Conservation (phyloP, 2,797 vertebrate genomes). For the Sebastes matsubarae region DNA sequence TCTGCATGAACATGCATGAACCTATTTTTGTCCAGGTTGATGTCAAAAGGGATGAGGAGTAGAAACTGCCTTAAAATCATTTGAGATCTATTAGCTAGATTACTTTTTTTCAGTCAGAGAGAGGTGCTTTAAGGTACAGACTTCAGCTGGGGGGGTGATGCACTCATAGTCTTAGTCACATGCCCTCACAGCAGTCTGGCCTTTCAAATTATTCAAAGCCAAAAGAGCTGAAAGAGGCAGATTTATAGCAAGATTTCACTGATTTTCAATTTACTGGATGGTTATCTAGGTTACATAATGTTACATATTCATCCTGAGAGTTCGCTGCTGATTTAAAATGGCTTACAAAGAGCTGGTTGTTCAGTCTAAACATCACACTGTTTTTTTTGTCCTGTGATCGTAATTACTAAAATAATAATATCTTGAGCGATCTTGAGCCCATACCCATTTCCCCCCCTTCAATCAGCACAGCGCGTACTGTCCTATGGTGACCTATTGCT, state of each 20-base stretch:
- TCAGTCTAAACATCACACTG: neutral
- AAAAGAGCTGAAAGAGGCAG: slow-evolving; percentile 21
- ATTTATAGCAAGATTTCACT: slow-evolving; percentile 29
- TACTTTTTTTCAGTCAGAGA: slow-evolving; percentile 8
- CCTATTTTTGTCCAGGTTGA: neutral
- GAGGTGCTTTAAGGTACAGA: slow-evolving; percentile 1
- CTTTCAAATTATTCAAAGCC: slow-evolving; percentile 24
- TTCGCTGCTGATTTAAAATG: slow-evolving; percentile 3
- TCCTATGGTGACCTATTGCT: neutral
- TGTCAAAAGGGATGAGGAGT: neutral
- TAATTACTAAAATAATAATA: neutral
- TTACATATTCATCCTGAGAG: neutral
- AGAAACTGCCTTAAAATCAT: neutral
- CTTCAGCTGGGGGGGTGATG: neutral
- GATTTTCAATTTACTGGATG: slow-evolving; percentile 36
- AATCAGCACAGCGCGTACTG: neutral
- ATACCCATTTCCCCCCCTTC: neutral
- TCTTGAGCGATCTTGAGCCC: neutral
- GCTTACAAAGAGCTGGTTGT: neutral
- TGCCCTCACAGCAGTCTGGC: slow-evolving; percentile 1
- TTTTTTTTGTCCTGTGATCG: neutral
- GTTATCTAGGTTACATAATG: slow-evolving; percentile 21
- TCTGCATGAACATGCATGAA: neutral
- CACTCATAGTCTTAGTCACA: slow-evolving; percentile 17
- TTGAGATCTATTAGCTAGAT: neutral